phyloP scores from a whole-genome alignment of 2,113 vertebrate species.

The Ageneiosus marmoratus region DNA sequence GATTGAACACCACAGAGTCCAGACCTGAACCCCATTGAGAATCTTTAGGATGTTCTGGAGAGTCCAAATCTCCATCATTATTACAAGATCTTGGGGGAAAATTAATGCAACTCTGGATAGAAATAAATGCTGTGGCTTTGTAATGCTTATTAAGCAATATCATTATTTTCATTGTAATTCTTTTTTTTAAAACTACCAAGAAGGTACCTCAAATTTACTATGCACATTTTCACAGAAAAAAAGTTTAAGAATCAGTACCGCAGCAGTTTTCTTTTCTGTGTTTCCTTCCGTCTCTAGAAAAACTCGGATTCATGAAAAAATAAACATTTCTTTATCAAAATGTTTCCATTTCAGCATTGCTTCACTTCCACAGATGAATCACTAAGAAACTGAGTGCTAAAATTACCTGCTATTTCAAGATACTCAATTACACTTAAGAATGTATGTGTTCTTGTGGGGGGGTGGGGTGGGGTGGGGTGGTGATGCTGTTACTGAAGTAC shows the following conservation, averaged over 20 bases:
- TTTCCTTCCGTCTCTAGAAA: too few species aligned
- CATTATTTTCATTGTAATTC: constrained; percentile 8
- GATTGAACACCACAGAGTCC: too few species aligned
- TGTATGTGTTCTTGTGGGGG: constrained; percentile 1
- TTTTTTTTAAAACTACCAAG: background rate
- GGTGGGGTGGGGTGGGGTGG: too few species aligned
- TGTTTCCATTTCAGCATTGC: background rate
- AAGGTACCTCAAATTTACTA: background rate
- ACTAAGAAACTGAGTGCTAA: background rate
- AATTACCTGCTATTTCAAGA: background rate
- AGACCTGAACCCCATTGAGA: too few species aligned
- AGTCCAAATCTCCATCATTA: too few species aligned
- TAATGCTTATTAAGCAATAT: background rate
- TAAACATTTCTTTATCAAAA: background rate
- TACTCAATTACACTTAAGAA: constrained; percentile 27
- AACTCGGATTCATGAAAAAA: background rate
- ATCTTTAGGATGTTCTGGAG: too few species aligned
- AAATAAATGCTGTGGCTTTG: too few species aligned
- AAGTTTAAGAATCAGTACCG: too few species aligned
- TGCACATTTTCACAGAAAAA: too few species aligned
- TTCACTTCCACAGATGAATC: background rate
- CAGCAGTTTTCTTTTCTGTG: too few species aligned
- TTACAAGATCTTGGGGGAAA: too few species aligned
- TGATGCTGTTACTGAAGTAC: background rate
- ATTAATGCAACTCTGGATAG: too few species aligned